phyloP scores from a whole-genome alignment of 2,113 vertebrate genomes.

The Cottus gobio region DNA sequence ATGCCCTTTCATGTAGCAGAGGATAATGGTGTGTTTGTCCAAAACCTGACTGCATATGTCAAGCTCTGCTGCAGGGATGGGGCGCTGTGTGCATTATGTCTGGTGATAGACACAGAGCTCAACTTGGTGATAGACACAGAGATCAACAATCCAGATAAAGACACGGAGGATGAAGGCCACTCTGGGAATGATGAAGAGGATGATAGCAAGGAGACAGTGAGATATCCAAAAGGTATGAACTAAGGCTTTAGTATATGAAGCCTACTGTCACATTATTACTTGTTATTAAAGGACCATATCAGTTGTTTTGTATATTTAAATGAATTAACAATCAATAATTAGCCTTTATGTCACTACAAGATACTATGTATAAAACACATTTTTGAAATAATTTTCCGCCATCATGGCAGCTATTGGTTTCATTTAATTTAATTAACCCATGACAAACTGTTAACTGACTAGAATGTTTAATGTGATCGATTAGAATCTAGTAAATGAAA shows the following conservation, averaged over 20 bases:
- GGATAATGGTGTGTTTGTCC: conserved; percentile 58
- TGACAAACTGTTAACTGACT: background rate
- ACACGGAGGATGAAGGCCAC: conserved; percentile 1
- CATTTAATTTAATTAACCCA: too few relatives aligned
- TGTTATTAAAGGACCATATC: background rate
- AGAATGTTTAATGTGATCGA: background rate
- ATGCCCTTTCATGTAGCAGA: background rate
- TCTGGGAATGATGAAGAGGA: conserved; percentile 39
- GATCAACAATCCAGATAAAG: conserved; percentile 40
- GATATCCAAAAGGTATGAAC: conserved; percentile 44
- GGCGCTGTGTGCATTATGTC: conserved; percentile 80
- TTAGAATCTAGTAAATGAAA: background rate
- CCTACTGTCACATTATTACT: background rate
- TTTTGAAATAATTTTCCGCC: background rate
- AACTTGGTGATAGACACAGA: conserved; percentile 69
- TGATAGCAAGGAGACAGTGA: conserved; percentile 9
- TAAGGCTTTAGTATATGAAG: background rate
- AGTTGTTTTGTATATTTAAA: background rate
- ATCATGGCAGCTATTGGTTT: too few relatives aligned
- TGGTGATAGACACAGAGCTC: conserved; percentile 78
- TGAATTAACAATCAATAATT: background rate
- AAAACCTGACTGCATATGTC: conserved; percentile 61
- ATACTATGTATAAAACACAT: background rate
- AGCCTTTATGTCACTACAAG: background rate
- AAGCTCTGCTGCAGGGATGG: conserved; percentile 77